Percentiles rank a stretch among this genome's conserved stretches.
phyloP scores from a whole-genome alignment of 1,140 invertebrate genomes.

The Lysiphlebus fabarum region DNA sequence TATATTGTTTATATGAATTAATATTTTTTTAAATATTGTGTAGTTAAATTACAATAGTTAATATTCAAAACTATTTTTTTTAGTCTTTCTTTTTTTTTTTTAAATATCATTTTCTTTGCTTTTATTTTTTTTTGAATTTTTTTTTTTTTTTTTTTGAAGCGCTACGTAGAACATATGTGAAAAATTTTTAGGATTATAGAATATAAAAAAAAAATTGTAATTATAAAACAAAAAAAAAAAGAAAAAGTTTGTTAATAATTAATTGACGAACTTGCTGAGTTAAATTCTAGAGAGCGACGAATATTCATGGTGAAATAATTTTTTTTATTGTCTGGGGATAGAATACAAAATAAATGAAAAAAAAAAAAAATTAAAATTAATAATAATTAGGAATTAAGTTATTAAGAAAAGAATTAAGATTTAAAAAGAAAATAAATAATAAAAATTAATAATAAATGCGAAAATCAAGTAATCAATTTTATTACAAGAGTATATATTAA shows the following conservation, averaged over 20 bases:
- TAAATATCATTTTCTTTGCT: no score
- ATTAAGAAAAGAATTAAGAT: not conserved
- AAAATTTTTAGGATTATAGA: no score
- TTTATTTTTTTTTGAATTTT: no score
- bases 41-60: no score
- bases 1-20: no score
- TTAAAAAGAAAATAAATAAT: slow-evolving; percentile 1
- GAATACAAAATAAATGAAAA: slow-evolving; percentile 5
- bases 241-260: slow-evolving; percentile 20
- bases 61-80: no score
- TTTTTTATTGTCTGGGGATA: no score
- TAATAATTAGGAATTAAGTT: slow-evolving; percentile 2
- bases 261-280: slow-evolving; percentile 3
- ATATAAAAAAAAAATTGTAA: no score
- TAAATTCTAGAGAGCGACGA: not conserved
- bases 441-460: not conserved
- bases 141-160: no score
- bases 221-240: slow-evolving; percentile 10
- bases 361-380: not conserved
- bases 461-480: slow-evolving; percentile 52
- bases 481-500: slow-evolving; percentile 54
- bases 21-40: no score
- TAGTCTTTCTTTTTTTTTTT: no score
- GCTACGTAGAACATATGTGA: no score
- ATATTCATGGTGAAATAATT: not conserved